phyloP scores from a whole-genome alignment of 2,113 vertebrate species.

The Hippotragus niger region DNA sequence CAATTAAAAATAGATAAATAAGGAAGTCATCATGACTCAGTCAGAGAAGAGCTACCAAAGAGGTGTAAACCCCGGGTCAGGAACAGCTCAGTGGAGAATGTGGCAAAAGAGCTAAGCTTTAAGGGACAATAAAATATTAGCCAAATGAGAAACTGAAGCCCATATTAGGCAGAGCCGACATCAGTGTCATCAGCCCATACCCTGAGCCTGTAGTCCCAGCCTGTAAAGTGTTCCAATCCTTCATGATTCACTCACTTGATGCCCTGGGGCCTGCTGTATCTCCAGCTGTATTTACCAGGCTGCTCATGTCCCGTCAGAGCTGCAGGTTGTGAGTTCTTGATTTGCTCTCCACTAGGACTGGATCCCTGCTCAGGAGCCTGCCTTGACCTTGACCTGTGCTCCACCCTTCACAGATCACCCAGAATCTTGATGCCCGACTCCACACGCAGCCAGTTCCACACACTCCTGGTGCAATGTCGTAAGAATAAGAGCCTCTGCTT shows the following conservation, averaged over 20 bases:
- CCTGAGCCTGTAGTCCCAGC: not conserved
- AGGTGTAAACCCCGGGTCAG: not conserved
- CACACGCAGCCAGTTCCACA: not conserved
- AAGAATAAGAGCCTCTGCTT: not conserved
- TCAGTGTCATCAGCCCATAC: not conserved
- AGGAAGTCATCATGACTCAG: not conserved
- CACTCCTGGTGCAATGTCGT: not conserved
- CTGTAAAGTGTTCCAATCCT: not conserved
- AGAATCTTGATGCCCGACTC: not conserved
- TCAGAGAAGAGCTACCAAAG: not conserved
- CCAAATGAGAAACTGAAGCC: not conserved
- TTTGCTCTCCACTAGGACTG: not conserved
- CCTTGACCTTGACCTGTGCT: not conserved
- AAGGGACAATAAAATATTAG: not conserved
- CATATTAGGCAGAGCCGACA: not conserved
- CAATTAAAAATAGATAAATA: not conserved
- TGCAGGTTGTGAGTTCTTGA: not conserved
- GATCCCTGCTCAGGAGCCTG: not conserved
- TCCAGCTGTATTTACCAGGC: too few relatives aligned
- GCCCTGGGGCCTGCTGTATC: not conserved
- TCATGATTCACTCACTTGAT: not conserved
- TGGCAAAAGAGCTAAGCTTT: not conserved
- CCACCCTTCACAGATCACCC: not conserved
- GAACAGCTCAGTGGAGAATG: not conserved
- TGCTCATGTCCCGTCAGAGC: not conserved